Base-by-base conservation (phyloP, 2,888 invertebrate species). In the Epiperipatus broadwayi region DNA sequence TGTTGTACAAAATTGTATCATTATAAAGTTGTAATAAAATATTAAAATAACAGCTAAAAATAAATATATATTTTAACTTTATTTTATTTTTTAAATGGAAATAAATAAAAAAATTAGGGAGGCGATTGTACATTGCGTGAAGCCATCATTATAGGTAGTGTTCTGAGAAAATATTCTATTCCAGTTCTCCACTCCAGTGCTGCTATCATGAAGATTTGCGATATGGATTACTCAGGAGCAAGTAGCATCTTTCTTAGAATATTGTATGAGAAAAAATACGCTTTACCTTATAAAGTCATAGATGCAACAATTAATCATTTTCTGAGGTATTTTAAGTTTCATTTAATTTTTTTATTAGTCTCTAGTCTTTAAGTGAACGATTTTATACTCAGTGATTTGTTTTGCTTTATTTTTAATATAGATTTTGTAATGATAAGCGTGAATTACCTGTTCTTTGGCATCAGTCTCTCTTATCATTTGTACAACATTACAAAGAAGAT, bases 201-300 rank as follows among this genome's bases (percentile, higher is more conserved):
- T 2, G 87, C 91, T 20, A 71, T 97, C 53, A 62, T 91, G 20
- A 84, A 87, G 65, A 81, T 97, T 41, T 89, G 91, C 29, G 89
- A 91, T 65, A 91, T 95, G 91, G 84, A 81, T 50, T 93, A 91
- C 54, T 79, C 77, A 18, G 95, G 95, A 2, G 84, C 93, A 0
- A 91, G 80, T 59, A 91, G 89, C 21, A 83, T 95, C 52, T 87
- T 97, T 55, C 66, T 97, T 39, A 67, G 89, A 43, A 78, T 85
- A 55, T 73, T 97, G 43, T 72, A 97, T 45, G 91, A 95, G 55
- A 97, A 97, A 61, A 89, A 93, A 56, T 97, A 97, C 65, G 89
- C 93, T 0, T 65, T 99, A 39, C 95, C 95, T 0, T 93, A 80
- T 58, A 69, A 83, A 50, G 95, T 91, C 2, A 72, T 95, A 4